Conservation (phyloP, 2,888 invertebrate genomes). For the Orthosia incerta region DNA sequence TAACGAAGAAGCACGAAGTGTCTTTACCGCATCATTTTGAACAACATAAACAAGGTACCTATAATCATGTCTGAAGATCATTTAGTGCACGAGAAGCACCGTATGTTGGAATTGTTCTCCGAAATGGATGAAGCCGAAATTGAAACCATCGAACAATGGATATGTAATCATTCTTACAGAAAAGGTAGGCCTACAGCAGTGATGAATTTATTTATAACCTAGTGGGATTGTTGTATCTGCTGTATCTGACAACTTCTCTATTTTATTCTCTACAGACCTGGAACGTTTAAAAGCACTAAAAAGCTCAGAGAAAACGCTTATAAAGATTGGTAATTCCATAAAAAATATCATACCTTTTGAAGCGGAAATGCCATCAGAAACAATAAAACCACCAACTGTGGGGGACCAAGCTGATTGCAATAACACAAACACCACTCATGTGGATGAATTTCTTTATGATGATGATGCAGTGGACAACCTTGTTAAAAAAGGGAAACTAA, state of each 20-base stretch:
- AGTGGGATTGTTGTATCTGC: background rate
- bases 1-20: background rate
- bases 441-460: constrained; percentile 94
- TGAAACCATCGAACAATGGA: constrained; percentile 82
- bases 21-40: background rate
- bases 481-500: constrained; percentile 79
- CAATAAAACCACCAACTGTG: constrained; percentile 81
- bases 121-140: constrained; percentile 78
- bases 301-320: constrained; percentile 76
- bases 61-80: constrained; percentile 74
- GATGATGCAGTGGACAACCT: constrained; percentile 91
- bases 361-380: constrained; percentile 84
- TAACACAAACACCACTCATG: constrained; percentile 89
- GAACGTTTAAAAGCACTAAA: constrained; percentile 74
- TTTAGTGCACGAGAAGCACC: constrained; percentile 74
- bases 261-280: constrained; percentile 77
- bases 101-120: constrained; percentile 79
- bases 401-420: constrained; percentile 90
- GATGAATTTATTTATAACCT: background rate
- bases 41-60: background rate
- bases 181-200: constrained; percentile 73
- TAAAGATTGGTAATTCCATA: constrained; percentile 80
- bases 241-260: background rate
- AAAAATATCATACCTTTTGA: constrained; percentile 83
- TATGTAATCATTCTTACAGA: constrained; percentile 80